Evolutionary conservation across 2,797 vertebrate genomes (phyloP).

Genomic region (Graptemys geographica): DNA sequence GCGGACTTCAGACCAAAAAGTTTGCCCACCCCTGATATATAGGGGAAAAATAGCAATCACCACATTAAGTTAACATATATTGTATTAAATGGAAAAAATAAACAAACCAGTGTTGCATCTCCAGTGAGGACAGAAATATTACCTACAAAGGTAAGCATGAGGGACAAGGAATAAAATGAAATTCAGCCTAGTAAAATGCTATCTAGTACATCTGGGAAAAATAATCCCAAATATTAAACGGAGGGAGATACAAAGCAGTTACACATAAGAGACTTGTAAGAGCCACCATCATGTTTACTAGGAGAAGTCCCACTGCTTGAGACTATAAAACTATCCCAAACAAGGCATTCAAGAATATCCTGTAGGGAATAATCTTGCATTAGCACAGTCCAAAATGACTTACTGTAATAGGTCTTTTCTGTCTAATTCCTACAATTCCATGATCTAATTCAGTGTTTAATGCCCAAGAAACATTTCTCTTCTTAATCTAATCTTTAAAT

Average conservation of each 20-base stretch:
- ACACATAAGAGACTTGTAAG: neutral
- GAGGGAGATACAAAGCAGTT: neutral
- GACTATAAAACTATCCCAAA: neutral
- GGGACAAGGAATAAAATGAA: neutral
- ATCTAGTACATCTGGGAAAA: neutral
- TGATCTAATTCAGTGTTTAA: no score
- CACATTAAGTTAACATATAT: constrained; percentile 2
- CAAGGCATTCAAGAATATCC: no score
- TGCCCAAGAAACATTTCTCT: no score
- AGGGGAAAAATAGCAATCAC: neutral
- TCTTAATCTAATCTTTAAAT: no score
- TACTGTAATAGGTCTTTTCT: no score
- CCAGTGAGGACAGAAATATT: neutral
- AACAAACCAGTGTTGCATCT: no score
- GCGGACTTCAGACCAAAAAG: no score
- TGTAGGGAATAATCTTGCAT: no score
- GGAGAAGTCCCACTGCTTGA: neutral
- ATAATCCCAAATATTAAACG: neutral
- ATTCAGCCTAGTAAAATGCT: neutral
- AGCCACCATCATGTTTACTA: neutral
- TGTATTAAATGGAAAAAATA: neutral
- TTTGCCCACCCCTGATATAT: no score
- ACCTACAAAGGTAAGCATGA: neutral
- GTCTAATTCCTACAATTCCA: no score
- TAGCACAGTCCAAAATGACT: no score